phyloP scores from a whole-genome alignment of 2,888 invertebrate species.

The Habroteleia sp. region DNA sequence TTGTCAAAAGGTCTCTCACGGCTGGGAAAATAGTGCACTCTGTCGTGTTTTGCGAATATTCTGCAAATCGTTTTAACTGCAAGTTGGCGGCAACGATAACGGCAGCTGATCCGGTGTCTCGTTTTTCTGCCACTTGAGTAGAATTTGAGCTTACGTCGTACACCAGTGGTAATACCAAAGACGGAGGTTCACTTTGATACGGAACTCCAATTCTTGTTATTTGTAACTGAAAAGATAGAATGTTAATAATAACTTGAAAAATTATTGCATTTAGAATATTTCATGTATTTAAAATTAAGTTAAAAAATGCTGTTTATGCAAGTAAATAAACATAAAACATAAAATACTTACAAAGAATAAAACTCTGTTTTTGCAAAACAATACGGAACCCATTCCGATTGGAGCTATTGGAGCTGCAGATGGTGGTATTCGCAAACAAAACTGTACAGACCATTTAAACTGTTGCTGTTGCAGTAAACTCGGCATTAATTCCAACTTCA shows the following conservation, averaged over 20 bases:
- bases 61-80: conserved; percentile 87
- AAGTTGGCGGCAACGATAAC: conserved; percentile 85
- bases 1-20: conserved; percentile 92
- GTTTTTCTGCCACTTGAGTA: conserved; percentile 92
- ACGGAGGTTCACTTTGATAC: conserved; percentile 86
- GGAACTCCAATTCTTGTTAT: conserved; percentile 86
- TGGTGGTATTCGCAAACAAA: conserved; percentile 96
- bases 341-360: conserved; percentile 91
- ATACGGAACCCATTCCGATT: conserved; percentile 85
- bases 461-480: conserved; percentile 84
- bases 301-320: no score
- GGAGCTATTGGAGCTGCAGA: conserved; percentile 87
- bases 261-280: no score
- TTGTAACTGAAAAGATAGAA: conserved; percentile 84
- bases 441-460: conserved; percentile 93
- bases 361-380: conserved; percentile 92
- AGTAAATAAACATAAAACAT: conserved; percentile 1
- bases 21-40: conserved; percentile 97
- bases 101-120: conserved; percentile 85
- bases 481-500: conserved; percentile 86
- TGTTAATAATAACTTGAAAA: no score
- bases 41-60: conserved; percentile 84
- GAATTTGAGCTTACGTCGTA: conserved; percentile 93
- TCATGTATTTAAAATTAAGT: no score
- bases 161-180: conserved; percentile 92